phyloP scores from a whole-genome alignment of 2,113 vertebrate species.

The Struthidea cinerea region DNA sequence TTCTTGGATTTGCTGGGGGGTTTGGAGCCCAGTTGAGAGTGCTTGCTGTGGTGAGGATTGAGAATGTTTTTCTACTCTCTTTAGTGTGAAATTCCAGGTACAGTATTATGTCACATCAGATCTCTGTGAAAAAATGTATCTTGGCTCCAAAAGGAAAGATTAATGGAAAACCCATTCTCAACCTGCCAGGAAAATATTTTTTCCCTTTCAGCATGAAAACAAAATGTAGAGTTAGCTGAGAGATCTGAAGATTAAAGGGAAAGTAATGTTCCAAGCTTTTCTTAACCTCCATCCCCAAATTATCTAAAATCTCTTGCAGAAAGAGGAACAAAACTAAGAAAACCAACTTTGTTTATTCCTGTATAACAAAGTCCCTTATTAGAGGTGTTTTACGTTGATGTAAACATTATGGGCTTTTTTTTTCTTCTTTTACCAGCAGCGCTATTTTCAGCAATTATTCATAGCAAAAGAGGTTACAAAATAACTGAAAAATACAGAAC shows the following conservation, averaged over 20 bases:
- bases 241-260: constrained; percentile 9
- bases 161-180: constrained; percentile 62
- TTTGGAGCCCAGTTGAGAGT: not conserved
- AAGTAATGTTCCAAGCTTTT: not conserved
- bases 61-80: constrained; percentile 44
- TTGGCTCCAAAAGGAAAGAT: constrained; percentile 52
- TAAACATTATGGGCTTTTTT: not conserved
- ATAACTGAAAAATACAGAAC: not conserved
- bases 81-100: constrained; percentile 58
- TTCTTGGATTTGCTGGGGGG: not conserved
- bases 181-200: constrained; percentile 65
- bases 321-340: not conserved
- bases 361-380: not conserved
- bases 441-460: not conserved
- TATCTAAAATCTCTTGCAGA: not conserved
- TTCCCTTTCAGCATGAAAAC: constrained; percentile 56
- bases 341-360: not conserved
- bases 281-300: not conserved
- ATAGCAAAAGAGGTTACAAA: not conserved
- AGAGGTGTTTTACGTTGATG: not conserved
- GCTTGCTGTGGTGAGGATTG: not conserved
- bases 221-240: constrained; percentile 44
- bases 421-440: not conserved
- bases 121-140: constrained; percentile 49
- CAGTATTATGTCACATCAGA: constrained; percentile 53